Evolutionary conservation across 1,140 invertebrate species (phyloP), one percentile per base, ranked within the genome.

Genomic region (Himalopsyche phryganea): DNA sequence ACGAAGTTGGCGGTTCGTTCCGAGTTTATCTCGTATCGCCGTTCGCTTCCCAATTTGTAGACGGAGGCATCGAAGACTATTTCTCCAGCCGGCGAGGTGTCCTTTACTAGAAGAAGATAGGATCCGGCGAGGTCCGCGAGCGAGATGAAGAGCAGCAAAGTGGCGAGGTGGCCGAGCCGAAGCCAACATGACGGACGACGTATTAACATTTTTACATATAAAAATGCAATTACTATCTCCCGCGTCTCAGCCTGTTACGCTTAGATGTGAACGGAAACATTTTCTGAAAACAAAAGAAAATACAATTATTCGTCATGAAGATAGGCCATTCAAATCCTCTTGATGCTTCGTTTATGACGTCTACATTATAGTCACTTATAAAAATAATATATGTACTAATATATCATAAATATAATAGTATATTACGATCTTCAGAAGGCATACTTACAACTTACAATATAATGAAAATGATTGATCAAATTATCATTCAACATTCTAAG

Each of bases 1-100:
- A 92, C 90, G 72, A 91, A 91, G 71, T 85, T 84, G 1, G 89
- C 88, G 18, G 88, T 92, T 58, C 88, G 80, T 61, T 91, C 85
- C 11, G 80, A 75, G 65, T 91, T 90, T 35, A 91, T 85, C 66
- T 84, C 80, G 75, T 92, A 91, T 54, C 81, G 80, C 32, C 88
- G 73, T 64, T 87, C 83, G 9, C 86, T 85, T 52, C 86, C 86
- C 11, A 89, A 74, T 56, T 86, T 83, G 46, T 88, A 87, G n/a
- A 91, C 85, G 2, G 87, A 88, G 6, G 88, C 85, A 73, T 92
- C 87, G 72, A 92, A 89, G 38, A 91, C 81, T n/a, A 84, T 70
- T 33, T 83, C 78, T 6, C 88, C 88, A 0, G 86, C 79, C 2
- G 80, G 79, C 42, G 84, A 76, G 40, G 82, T 77, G 70, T 89